phyloP scores from a whole-genome alignment of 2,888 invertebrate genomes.

The Cyclophora albipunctata region DNA sequence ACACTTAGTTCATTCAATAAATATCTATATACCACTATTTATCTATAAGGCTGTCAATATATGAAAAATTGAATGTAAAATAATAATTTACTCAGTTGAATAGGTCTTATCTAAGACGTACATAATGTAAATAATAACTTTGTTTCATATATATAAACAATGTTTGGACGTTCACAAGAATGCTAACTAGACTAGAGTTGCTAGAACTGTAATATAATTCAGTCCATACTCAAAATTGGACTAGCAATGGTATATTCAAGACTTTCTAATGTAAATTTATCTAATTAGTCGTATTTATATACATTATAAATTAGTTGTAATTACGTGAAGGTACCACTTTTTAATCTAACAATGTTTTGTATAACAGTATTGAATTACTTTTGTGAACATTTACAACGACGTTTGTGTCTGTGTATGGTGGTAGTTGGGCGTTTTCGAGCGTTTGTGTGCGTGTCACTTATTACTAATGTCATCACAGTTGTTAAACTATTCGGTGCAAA shows the following conservation, averaged over 20 bases:
- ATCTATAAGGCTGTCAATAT: too few species aligned
- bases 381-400: constrained; percentile 72
- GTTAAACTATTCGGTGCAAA: too few species aligned
- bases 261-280: constrained; percentile 25
- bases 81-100: too few species aligned
- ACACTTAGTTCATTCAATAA: too few species aligned
- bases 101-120: too few species aligned
- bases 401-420: constrained; percentile 48
- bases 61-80: too few species aligned
- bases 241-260: constrained; percentile 15
- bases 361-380: constrained; percentile 65
- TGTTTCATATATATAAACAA: too few species aligned
- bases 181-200: constrained; percentile 1
- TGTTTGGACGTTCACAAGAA: too few species aligned
- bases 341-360: constrained; percentile 41
- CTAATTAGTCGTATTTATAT: constrained; percentile 38
- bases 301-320: constrained; percentile 30
- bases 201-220: not conserved
- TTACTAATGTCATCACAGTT: too few species aligned
- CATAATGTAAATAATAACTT: too few species aligned
- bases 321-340: constrained; percentile 54
- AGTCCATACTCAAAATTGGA: not conserved
- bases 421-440: constrained; percentile 2
- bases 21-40: too few species aligned
- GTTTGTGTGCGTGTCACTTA: too few species aligned